A percentile compares a stretch with the other conserved stretches of the same genome.
Evolutionary conservation across 1,140 invertebrate species (phyloP).

Genomic region (Saccostrea echinata): DNA sequence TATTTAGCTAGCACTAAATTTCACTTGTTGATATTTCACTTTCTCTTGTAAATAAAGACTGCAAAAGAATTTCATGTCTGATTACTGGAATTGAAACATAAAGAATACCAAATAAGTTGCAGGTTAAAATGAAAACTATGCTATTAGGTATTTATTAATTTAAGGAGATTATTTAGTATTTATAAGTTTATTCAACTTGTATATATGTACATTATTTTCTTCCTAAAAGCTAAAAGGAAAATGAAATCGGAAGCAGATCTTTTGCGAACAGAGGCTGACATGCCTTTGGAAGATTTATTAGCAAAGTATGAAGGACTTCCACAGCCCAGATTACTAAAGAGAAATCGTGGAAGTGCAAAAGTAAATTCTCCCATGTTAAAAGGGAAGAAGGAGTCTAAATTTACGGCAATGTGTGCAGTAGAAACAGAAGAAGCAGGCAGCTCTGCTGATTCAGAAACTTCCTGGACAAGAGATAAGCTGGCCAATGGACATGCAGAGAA

Average conservation of each 20-base stretch:
- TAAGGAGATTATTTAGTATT: too few species aligned
- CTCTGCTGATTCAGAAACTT: constrained; percentile 40
- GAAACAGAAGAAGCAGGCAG: constrained; percentile 29
- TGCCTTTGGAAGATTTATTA: constrained; percentile 90
- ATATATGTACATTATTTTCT: neutral
- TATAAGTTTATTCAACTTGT: too few species aligned
- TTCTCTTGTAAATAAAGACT: too few species aligned
- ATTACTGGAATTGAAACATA: too few species aligned
- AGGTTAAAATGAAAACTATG: too few species aligned
- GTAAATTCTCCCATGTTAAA: constrained; percentile 71
- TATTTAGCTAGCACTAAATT: too few species aligned
- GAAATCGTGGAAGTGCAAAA: constrained; percentile 59
- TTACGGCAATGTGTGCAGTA: constrained; percentile 2
- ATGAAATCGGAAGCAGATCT: constrained; percentile 79
- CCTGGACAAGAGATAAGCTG: constrained; percentile 63
- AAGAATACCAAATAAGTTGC: too few species aligned
- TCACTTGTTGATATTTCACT: too few species aligned
- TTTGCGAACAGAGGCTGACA: constrained; percentile 89
- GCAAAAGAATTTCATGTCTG: too few species aligned
- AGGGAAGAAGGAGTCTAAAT: constrained; percentile 59
- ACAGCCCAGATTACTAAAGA: constrained; percentile 48
- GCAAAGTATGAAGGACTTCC: constrained; percentile 82
- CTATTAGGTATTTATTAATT: too few species aligned
- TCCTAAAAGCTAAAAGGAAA: neutral
- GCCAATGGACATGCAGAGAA: constrained; percentile 75